These are phyloP conservation scores for Turritopsis rubra DNA, from an alignment of 30 jellyfish, hydroid and myxozoan species.

Conservation along the genomic window DNA sequence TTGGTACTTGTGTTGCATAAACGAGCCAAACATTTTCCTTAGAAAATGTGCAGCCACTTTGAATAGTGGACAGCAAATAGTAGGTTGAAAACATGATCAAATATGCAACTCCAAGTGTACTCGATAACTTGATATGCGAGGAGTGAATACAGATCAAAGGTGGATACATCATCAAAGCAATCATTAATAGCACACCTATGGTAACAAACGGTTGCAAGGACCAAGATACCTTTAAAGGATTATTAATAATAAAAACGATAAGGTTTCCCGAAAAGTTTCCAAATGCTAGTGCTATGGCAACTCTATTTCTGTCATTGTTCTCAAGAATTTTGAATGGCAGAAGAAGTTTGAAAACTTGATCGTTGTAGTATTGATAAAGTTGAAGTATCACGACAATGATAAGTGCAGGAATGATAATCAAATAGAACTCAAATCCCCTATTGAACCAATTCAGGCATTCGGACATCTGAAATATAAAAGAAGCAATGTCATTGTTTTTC, in stretches of 20 bases:
- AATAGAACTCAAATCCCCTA: too few species aligned
- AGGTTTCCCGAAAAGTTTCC: neutral
- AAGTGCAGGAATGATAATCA: neutral
- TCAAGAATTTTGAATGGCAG: neutral
- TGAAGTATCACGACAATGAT: neutral
- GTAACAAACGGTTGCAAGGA: neutral
- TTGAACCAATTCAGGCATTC: too few species aligned
- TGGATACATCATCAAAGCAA: neutral
- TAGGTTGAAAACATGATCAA: neutral
- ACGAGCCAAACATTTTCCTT: too few species aligned
- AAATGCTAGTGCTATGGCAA: neutral
- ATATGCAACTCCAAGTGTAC: neutral
- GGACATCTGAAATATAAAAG: too few species aligned
- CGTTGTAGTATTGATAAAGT: neutral
- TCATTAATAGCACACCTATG: neutral
- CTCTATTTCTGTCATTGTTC: neutral
- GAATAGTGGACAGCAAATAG: neutral
- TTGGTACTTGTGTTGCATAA: too few species aligned
- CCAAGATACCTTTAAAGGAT: neutral
- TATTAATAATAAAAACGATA: too few species aligned
- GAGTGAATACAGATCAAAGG: neutral
- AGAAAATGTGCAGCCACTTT: neutral
- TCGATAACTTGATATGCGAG: neutral
- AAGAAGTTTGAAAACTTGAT: neutral
- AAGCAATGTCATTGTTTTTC: too few species aligned